Conservation (phyloP, 2,888 invertebrate genomes). For the Siphonodentalium dalli region DNA sequence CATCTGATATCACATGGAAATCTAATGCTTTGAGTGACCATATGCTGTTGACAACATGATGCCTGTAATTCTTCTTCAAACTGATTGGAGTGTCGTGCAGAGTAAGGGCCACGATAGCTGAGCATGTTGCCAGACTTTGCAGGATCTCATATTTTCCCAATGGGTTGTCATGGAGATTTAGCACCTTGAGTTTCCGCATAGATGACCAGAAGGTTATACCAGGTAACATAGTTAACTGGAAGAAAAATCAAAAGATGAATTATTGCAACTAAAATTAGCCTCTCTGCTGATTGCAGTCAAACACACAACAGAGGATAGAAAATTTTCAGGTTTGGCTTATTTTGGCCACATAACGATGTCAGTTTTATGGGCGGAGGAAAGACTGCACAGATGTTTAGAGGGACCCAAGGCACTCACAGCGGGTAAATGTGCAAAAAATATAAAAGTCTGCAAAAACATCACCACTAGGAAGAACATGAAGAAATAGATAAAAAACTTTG, state of each 20-base stretch:
- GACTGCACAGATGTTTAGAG: too few species aligned
- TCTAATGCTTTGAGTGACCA: constrained; percentile 62
- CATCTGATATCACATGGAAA: constrained; percentile 60
- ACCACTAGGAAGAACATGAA: too few species aligned
- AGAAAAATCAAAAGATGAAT: neutral
- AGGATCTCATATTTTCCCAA: constrained; percentile 59
- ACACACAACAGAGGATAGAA: neutral
- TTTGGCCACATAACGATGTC: too few species aligned
- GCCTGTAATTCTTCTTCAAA: constrained; percentile 61
- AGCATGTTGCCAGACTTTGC: constrained; percentile 52
- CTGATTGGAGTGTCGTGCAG: constrained; percentile 63
- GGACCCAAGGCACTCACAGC: too few species aligned
- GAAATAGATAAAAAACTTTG: too few species aligned
- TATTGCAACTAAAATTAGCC: too few species aligned
- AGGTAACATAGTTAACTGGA: constrained; percentile 58
- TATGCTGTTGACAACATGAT: constrained; percentile 63
- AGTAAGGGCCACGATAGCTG: constrained; percentile 49
- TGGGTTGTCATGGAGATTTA: constrained; percentile 64
- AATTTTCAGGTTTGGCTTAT: too few species aligned
- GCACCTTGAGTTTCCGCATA: constrained; percentile 48
- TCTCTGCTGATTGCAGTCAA: too few species aligned
- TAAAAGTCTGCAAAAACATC: too few species aligned
- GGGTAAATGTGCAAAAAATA: too few species aligned
- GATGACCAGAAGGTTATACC: constrained; percentile 57
- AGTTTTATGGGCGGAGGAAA: too few species aligned